A percentile compares a stretch with the other conserved stretches of the same genome.
phyloP scores from a whole-genome alignment of 2,113 vertebrate genomes.

The Campylomormyrus tamandua region DNA sequence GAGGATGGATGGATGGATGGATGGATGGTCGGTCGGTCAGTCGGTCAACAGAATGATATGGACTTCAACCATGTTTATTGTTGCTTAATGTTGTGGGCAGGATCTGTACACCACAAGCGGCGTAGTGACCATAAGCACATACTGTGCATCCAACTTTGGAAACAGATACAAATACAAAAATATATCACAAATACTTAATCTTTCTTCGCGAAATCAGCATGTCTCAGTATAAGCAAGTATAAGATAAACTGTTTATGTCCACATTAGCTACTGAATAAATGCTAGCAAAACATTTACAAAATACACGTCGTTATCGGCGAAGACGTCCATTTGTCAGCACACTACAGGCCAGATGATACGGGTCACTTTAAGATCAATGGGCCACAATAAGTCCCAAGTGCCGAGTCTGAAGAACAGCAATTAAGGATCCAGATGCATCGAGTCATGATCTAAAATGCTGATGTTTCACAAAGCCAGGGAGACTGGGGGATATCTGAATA shows the following conservation, averaged over 20 bases:
- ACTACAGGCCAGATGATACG: neutral
- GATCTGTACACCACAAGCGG: neutral
- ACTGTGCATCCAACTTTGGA: neutral
- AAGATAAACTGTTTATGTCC: neutral
- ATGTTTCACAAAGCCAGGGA: neutral
- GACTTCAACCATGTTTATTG: neutral
- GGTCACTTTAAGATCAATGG: neutral
- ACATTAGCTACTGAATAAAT: neutral
- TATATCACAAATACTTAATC: neutral
- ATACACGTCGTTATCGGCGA: neutral
- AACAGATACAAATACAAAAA: neutral
- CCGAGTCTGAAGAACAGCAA: neutral
- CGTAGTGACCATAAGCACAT: neutral
- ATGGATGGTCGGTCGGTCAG: neutral
- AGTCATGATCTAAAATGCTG: neutral
- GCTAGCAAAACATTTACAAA: neutral
- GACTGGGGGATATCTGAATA: neutral
- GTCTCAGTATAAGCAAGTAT: neutral
- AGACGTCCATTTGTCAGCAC: neutral
- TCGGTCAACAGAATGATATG: neutral
- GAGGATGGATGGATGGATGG: neutral
- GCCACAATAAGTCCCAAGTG: neutral
- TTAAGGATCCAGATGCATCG: neutral
- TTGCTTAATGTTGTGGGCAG: neutral
- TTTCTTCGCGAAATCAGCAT: neutral